Conservation (phyloP, 2,113 vertebrate species). For the Megalops atlanticus region DNA sequence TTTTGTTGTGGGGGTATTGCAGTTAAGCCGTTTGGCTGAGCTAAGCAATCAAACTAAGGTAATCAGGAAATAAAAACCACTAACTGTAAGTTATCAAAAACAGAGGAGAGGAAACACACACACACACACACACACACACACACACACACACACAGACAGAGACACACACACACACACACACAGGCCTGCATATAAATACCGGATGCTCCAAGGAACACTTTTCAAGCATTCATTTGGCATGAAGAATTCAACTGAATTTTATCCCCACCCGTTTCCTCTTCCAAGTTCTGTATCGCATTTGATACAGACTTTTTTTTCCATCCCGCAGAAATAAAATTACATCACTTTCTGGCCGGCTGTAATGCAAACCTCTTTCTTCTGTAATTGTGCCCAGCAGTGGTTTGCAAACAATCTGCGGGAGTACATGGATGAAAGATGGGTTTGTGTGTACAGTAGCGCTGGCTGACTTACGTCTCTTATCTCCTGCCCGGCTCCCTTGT, state of each 20-base stretch:
- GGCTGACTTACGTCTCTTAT: constrained; percentile 85
- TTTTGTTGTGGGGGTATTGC: background rate
- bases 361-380: background rate
- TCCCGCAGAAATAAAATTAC: background rate
- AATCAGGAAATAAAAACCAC: background rate
- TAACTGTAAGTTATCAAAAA: background rate
- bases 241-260: background rate
- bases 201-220: background rate
- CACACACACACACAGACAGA: background rate
- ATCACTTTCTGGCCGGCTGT: background rate
- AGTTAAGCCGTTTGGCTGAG: background rate
- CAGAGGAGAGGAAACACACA: background rate
- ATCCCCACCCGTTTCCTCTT: background rate
- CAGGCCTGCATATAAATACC: background rate
- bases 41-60: background rate
- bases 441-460: background rate
- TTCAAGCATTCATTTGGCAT: background rate
- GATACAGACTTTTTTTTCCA: background rate
- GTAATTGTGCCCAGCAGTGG: background rate
- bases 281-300: background rate
- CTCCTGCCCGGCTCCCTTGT: constrained; percentile 96
- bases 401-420: background rate
- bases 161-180: background rate
- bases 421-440: background rate
- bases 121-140: background rate